Evolutionary conservation across 2,797 vertebrate species (phyloP).

Genomic region (Hoplostethus mediterraneus): DNA sequence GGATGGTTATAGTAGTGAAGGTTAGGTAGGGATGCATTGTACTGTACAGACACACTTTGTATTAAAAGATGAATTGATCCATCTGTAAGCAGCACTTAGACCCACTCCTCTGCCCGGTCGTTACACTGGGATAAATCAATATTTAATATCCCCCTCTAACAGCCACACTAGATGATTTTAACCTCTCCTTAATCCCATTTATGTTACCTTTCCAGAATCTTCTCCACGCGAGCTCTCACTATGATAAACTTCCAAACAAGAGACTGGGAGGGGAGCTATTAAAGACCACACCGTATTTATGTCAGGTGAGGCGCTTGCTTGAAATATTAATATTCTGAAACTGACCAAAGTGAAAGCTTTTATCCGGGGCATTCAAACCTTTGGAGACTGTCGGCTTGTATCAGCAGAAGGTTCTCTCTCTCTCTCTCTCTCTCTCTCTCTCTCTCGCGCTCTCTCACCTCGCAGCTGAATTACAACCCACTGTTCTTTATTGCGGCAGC

Average conservation of each 20-base stretch:
- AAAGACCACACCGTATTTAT: conserved; percentile 85
- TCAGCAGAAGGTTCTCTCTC: conserved; percentile 75
- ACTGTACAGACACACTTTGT: conserved; percentile 85
- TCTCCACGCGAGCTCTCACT: conserved; percentile 83
- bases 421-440: conserved; percentile 13
- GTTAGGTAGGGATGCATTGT: conserved; percentile 80
- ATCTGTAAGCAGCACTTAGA: conserved; percentile 91
- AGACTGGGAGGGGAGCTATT: conserved; percentile 84
- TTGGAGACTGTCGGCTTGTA: conserved; percentile 73
- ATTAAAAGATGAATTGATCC: conserved; percentile 91
- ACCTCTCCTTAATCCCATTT: conserved; percentile 94
- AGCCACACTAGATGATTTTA: conserved; percentile 89
- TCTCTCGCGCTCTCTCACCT: conserved; percentile 44
- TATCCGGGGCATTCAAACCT: conserved; percentile 78
- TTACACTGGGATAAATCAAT: conserved; percentile 92
- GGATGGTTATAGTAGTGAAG: conserved; percentile 57
- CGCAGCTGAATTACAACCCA: conserved; percentile 76
- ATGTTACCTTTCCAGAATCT: conserved; percentile 91
- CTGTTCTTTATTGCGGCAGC: conserved; percentile 79
- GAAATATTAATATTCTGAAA: conserved; percentile 90
- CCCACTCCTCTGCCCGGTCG: conserved; percentile 87
- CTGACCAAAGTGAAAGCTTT: conserved; percentile 88
- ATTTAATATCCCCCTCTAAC: conserved; percentile 92
- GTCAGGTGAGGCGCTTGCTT: conserved; percentile 83
- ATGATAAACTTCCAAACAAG: conserved; percentile 91